Evolutionary conservation across 2,888 invertebrate genomes (phyloP), one percentile per base, ranked within the genome.

Genomic region (Crepidodera aurea): DNA sequence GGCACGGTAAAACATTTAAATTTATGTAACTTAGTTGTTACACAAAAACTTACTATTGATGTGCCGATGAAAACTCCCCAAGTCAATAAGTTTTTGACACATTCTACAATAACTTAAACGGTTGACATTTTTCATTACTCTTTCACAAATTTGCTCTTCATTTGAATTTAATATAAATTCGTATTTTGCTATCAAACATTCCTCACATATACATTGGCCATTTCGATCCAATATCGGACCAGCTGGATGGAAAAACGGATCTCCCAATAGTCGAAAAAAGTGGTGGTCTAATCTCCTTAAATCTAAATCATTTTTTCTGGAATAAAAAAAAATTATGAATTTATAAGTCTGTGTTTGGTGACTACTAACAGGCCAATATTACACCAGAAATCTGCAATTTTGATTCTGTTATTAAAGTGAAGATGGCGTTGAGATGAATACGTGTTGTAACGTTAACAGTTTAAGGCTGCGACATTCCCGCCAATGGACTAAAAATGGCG

Each of bases 151-250:
- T 46, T 69, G 62, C 50, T 71, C 70, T 19, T 67, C 62, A 16
- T 65, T 60, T 1, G 66, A 40, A 56, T 68, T 71, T 55, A 71
- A 65, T 54, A 69, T 69, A 46, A 51, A 68, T 62, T 71, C 71
- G 65, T 78, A 78, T 69, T 77, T 77, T 6, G 76, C 73, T 53
- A 78, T 70, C 56, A 78, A 66, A 65, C 79, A 79, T 65, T 79
- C 78, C 66, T 79, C 79, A 65, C 79, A 79, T 46, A 78, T 73
- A 67, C 79, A 79, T 39, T 76, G 74, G 5, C 79, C 79, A 54
- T 73, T 74, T 34, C 75, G 72, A 44, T 77, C 76, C 51, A 79
- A 66, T 42, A 75, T 73, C 29, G 75, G 73, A 42, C 77, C 77
- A 8, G 77, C 74, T 65, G 73, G 70, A 66, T 70, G 64, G 39